A percentile compares a stretch with the other conserved stretches of the same genome.
phyloP scores from a whole-genome alignment of 1,140 invertebrate species.

The Zaprionus davidi region DNA sequence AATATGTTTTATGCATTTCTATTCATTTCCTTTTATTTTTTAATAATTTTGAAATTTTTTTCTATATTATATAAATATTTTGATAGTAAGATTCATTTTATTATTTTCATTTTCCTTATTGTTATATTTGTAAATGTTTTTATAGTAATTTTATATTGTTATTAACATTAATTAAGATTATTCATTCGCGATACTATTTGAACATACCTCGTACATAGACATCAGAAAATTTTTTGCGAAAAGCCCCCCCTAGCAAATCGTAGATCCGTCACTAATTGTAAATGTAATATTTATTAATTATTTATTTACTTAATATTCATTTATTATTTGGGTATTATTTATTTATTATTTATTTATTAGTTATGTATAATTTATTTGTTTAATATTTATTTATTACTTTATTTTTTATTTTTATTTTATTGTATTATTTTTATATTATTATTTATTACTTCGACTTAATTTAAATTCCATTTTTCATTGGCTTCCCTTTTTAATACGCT shows the following conservation, averaged over 20 bases:
- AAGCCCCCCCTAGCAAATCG: too few species aligned
- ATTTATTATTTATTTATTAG: not conserved
- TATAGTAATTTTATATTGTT: not conserved
- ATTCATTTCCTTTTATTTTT: not conserved
- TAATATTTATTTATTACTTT: not conserved
- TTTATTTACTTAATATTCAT: not conserved
- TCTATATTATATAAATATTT: not conserved
- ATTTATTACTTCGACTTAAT: not conserved
- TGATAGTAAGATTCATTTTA: not conserved
- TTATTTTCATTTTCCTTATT: not conserved
- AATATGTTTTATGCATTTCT: too few species aligned
- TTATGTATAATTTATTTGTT: not conserved
- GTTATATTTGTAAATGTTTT: not conserved
- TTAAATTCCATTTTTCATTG: not conserved
- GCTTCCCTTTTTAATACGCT: not conserved
- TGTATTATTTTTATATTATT: not conserved
- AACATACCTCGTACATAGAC: too few species aligned
- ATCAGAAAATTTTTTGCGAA: too few species aligned
- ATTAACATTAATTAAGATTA: too few species aligned
- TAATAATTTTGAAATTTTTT: not conserved
- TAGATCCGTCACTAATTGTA: too few species aligned
- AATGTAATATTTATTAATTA: not conserved
- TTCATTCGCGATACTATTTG: too few species aligned
- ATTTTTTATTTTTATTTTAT: not conserved
- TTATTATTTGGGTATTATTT: not conserved